Base-by-base conservation (phyloP, 2,797 vertebrate species). In the Amblyraja radiata region DNA sequence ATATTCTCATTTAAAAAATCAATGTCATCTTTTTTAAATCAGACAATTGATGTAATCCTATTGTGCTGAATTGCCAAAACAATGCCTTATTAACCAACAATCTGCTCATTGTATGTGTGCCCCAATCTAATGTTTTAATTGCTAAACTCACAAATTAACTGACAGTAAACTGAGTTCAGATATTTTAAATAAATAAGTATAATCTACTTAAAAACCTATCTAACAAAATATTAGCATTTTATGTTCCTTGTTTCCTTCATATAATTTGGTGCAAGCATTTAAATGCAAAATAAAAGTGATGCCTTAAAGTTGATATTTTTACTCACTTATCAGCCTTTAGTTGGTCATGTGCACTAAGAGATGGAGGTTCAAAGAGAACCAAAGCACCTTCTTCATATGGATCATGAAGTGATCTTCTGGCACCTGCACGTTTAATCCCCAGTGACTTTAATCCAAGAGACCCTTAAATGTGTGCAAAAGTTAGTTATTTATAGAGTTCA, bases 271-370 rank as follows among this genome's bases (percentile, higher is more conserved):
- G 11, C 23, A 91, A 39, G 6, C 23, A 54, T 74, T 88, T 32
- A 86, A 65, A 39, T 91, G 32, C 28, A 73, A 7, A 39, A 23
- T 74, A 65, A 65, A 5, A 0, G 16, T 21, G 5, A 32, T 65
- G 10, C 46, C 13, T 21, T 36, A 88, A 63, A 32, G 18, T n/a
- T 28, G 6, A 54, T 46, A n/a, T 25, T 84, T 58, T 76, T 71
- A 98, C 98, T 94, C 96, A 99, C 99, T 98, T 99, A 94, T 99
- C 98, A 93, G 97, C 96, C 96, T 98, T 99, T 95, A 99, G 97
- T 93, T 97, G 97, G 91, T 99, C 98, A 11, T 99, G 98, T 94
- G 97, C 95, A 1, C 97, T 97, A 90, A 99, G 95, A 6, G 65
- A 94, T 0, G 97, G 97, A 23, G 99, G 99, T 93, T 98, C 97